Percentiles rank a stretch among this genome's conserved stretches.
Evolutionary conservation across 2,888 invertebrate species (phyloP).

Genomic region (Tricholauxania praeusta): DNA sequence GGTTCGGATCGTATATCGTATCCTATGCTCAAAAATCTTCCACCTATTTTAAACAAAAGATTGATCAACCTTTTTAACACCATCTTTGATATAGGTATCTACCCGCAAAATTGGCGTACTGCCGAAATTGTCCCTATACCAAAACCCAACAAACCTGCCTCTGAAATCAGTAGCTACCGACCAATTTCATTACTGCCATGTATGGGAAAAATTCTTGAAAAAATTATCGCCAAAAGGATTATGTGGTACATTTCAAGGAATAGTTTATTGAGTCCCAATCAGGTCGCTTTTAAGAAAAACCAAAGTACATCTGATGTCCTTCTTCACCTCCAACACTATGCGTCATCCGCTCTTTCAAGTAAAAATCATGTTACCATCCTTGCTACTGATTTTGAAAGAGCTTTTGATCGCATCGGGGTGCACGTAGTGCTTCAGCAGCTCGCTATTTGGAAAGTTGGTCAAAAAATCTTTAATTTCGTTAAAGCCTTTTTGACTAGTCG

Average conservation of each 20-base stretch:
- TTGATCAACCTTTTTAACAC: not conserved
- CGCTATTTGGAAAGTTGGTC: conserved; percentile 21
- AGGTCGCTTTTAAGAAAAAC: not conserved
- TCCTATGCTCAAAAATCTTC: conserved; percentile 6
- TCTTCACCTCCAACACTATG: conserved; percentile 8
- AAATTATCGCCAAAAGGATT: conserved; percentile 22
- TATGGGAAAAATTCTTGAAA: conserved; percentile 27
- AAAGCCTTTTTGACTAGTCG: conserved; percentile 33
- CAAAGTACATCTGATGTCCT: not conserved
- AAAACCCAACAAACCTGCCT: conserved; percentile 6
- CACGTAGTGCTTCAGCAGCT: conserved; percentile 37
- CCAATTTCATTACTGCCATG: conserved; percentile 25
- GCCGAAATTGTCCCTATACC: conserved; percentile 19
- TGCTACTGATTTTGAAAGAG: conserved; percentile 30
- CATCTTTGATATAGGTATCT: conserved; percentile 2
- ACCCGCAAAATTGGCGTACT: conserved; percentile 6
- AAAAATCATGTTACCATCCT: conserved; percentile 21
- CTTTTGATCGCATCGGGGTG: conserved; percentile 10
- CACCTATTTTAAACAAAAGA: not conserved
- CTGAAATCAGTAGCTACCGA: too few species aligned
- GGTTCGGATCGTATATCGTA: conserved; percentile 16
- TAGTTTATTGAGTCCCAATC: not conserved
- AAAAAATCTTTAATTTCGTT: conserved; percentile 28
- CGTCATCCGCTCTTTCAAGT: conserved; percentile 1
- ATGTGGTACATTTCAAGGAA: conserved; percentile 13